phyloP scores from a whole-genome alignment of 2,113 vertebrate genomes.

The Phalacrocorax aristotelis region DNA sequence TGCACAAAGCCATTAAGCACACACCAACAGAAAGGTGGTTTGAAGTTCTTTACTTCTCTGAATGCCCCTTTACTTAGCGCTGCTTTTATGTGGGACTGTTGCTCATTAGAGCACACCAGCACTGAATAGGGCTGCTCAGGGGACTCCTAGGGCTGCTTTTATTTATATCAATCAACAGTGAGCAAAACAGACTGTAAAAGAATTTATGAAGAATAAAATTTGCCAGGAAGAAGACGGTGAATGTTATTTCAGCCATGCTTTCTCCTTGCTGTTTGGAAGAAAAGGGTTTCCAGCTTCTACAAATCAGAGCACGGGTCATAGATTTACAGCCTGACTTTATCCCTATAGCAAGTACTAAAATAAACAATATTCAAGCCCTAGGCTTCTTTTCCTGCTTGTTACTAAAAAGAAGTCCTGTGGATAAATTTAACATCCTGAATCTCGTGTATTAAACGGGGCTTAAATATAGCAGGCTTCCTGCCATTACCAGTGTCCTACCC shows the following conservation, averaged over 20 bases:
- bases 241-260: not conserved
- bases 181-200: not conserved
- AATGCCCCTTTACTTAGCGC: not conserved
- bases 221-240: not conserved
- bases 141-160: not conserved
- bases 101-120: not conserved
- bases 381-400: not conserved
- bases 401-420: not conserved
- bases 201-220: not conserved
- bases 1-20: not conserved
- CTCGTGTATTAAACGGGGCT: not conserved
- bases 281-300: not conserved
- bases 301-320: not conserved
- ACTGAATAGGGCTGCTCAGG: not conserved
- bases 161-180: not conserved
- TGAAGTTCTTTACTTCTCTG: not conserved
- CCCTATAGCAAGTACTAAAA: not conserved
- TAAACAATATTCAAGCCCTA: not conserved
- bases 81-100: not conserved
- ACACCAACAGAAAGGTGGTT: not conserved
- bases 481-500: not conserved
- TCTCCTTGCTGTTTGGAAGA: not conserved
- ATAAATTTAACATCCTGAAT: not conserved
- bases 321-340: not conserved
- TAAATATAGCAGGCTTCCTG: not conserved